These are phyloP conservation scores for Laupala kohalensis DNA, from an alignment of 1,140 invertebrate genomes.

Conservation along the genomic window DNA sequence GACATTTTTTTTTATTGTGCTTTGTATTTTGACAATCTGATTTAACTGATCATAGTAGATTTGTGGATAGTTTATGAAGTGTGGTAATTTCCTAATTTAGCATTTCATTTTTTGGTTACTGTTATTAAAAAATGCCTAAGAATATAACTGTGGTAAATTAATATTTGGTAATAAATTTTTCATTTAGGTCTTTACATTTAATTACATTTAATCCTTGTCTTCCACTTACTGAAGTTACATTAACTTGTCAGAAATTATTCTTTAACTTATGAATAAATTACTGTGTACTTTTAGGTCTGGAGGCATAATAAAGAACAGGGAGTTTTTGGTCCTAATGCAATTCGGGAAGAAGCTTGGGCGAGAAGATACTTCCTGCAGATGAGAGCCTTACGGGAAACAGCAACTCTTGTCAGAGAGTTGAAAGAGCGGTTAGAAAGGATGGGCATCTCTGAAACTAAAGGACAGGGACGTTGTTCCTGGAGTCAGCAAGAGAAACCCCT, in stretches of 20 bases:
- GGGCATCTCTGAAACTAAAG: conserved; percentile 33
- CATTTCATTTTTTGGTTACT: too few species aligned
- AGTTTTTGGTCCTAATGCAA: conserved; percentile 23
- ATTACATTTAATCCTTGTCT: too few species aligned
- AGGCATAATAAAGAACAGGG: conserved; percentile 22
- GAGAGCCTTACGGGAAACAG: conserved; percentile 55
- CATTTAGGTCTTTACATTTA: too few species aligned
- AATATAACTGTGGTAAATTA: too few species aligned
- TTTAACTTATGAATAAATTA: not conserved
- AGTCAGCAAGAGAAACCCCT: conserved; percentile 35
- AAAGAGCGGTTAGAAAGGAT: conserved; percentile 39
- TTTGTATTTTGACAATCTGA: too few species aligned
- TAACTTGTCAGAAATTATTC: not conserved
- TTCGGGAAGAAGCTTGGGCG: conserved; percentile 54
- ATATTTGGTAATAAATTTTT: too few species aligned
- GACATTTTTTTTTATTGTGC: too few species aligned
- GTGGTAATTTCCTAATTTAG: too few species aligned
- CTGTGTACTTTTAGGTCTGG: conserved; percentile 26
- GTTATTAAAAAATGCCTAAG: too few species aligned
- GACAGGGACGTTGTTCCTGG: conserved; percentile 27
- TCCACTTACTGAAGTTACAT: too few species aligned
- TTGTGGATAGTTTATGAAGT: too few species aligned
- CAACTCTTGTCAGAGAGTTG: conserved; percentile 55
- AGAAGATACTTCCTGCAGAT: conserved; percentile 56
- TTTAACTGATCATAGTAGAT: too few species aligned